A percentile compares a stretch with the other conserved stretches of the same genome.
Conservation (phyloP, 1,140 invertebrate genomes). For the Dendrolimus punctatus region DNA sequence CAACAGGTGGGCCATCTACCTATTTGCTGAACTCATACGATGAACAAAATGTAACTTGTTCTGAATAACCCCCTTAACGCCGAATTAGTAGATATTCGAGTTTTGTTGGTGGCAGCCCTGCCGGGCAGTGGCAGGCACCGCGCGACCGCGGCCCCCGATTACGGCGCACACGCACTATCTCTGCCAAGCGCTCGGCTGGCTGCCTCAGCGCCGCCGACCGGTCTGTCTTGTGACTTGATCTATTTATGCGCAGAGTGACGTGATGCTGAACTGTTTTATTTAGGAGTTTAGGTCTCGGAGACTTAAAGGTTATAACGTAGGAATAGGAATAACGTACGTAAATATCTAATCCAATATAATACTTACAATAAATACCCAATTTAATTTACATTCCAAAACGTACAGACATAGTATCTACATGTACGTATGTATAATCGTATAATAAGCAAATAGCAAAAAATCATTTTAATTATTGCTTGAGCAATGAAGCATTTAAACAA, state of each 20-base stretch:
- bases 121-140: conserved; percentile 17
- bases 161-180: conserved; percentile 26
- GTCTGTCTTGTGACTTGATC: conserved; percentile 64
- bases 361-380: background rate
- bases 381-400: no score
- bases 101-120: no score
- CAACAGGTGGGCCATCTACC: no score
- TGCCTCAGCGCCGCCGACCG: conserved; percentile 24
- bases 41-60: no score
- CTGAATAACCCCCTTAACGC: no score
- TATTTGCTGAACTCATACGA: no score
- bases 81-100: no score
- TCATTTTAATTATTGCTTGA: no score
- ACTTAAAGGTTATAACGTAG: conserved; percentile 27
- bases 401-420: no score
- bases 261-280: conserved; percentile 51
- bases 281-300: conserved; percentile 27
- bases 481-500: no score
- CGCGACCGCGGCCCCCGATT: conserved; percentile 72
- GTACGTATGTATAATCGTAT: no score
- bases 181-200: conserved; percentile 12
- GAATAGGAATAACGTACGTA: background rate
- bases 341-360: background rate
- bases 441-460: no score
- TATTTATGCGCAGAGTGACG: conserved; percentile 59